Percentiles rank a stretch among this genome's conserved stretches.
phyloP scores from a whole-genome alignment of 2,113 vertebrate genomes.

The Scolopax mira region DNA sequence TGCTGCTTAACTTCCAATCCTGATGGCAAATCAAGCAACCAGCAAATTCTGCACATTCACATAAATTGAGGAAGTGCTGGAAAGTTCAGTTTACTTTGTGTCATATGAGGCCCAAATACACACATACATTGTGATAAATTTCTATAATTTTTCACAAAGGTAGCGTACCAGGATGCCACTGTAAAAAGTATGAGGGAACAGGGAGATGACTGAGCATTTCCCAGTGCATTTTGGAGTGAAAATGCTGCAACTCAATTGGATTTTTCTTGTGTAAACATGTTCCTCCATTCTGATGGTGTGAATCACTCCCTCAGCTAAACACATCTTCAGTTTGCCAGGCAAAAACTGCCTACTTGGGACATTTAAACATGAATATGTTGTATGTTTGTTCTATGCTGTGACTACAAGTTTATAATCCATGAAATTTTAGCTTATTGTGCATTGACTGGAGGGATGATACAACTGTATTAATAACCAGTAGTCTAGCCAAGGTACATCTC shows the following conservation, averaged over 20 bases:
- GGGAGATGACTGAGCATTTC: not conserved
- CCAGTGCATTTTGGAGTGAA: not conserved
- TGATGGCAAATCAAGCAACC: conserved; percentile 15
- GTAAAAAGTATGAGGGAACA: not conserved
- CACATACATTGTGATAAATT: not conserved
- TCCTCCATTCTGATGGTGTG: not conserved
- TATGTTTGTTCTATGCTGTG: not conserved
- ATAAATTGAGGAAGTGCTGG: not conserved
- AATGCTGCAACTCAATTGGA: not conserved
- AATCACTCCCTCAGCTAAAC: not conserved
- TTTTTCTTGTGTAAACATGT: not conserved
- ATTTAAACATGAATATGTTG: not conserved
- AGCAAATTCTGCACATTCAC: not conserved
- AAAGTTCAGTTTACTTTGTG: not conserved
- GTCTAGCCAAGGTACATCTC: not conserved
- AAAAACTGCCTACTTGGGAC: not conserved
- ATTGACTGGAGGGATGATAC: not conserved
- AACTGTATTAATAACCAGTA: not conserved
- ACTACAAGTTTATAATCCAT: not conserved
- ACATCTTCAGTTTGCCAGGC: not conserved
- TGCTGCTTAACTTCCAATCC: conserved; percentile 9
- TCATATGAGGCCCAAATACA: not conserved
- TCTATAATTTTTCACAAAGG: not conserved
- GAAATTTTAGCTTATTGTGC: not conserved
- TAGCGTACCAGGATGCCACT: not conserved